A percentile compares a stretch with the other conserved stretches of the same genome.
phyloP scores from a whole-genome alignment of 2,888 invertebrate genomes.

The Trichogramma dendrolimi region DNA sequence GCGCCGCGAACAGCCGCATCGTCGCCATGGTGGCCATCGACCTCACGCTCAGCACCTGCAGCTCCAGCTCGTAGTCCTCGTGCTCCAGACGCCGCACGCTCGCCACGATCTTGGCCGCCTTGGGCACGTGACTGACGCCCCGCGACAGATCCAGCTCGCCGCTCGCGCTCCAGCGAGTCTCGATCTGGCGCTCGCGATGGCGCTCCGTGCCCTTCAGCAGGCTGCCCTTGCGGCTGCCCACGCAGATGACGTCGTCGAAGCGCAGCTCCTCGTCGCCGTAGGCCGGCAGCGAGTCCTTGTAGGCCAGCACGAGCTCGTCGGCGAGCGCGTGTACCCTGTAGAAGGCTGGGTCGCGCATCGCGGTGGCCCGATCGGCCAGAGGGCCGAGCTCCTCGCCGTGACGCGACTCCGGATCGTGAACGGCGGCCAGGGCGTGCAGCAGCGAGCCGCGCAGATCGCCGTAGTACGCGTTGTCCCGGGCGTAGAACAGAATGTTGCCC shows the following conservation, averaged over 20 bases:
- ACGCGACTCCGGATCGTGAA: slow-evolving; percentile 76
- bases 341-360: slow-evolving; percentile 82
- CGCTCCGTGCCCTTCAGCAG: slow-evolving; percentile 6
- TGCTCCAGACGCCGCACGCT: slow-evolving; percentile 77
- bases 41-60: too few species aligned
- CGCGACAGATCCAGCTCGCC: slow-evolving; percentile 72
- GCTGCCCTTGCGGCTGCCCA: slow-evolving; percentile 61
- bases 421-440: slow-evolving; percentile 70
- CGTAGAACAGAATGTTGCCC: slow-evolving; percentile 71
- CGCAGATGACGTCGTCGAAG: slow-evolving; percentile 59
- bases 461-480: slow-evolving; percentile 66
- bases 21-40: slow-evolving; percentile 54
- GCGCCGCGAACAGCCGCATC: slow-evolving; percentile 68
- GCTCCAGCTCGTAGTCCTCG: slow-evolving; percentile 55
- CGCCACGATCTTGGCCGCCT: slow-evolving; percentile 66
- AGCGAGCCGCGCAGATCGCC: slow-evolving; percentile 81
- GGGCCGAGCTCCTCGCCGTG: slow-evolving; percentile 76
- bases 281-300: slow-evolving; percentile 67
- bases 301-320: slow-evolving; percentile 72
- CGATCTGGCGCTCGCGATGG: slow-evolving; percentile 45
- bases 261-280: slow-evolving; percentile 53
- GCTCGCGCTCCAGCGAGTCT: slow-evolving; percentile 76
- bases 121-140: slow-evolving; percentile 77
- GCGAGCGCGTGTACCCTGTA: slow-evolving; percentile 80
- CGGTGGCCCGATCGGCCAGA: slow-evolving; percentile 78